Evolutionary conservation across 2,888 invertebrate genomes (phyloP).

Genomic region (Cheilosia scutellata): DNA sequence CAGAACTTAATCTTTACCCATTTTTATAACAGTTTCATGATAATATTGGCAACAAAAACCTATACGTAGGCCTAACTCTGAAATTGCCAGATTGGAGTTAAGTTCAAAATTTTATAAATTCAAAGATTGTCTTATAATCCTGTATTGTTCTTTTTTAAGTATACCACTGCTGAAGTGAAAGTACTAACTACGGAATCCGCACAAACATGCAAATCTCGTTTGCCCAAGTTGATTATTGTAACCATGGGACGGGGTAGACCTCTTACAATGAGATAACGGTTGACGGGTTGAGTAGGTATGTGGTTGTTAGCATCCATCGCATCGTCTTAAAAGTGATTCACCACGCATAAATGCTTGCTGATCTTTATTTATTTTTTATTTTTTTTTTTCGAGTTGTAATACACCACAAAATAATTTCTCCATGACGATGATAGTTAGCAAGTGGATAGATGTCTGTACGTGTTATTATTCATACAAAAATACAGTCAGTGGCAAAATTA

Average conservation of each 20-base stretch:
- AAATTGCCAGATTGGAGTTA: no score
- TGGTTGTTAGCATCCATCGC: conserved; percentile 13
- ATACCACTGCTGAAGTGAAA: conserved; percentile 25
- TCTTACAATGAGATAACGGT: conserved; percentile 11
- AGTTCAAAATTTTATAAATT: background rate
- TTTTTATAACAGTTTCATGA: no score
- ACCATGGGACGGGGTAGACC: conserved; percentile 11
- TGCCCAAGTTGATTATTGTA: conserved; percentile 7
- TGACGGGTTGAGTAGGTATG: conserved; percentile 6
- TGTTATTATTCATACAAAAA: no score
- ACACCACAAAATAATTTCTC: conserved; percentile 1
- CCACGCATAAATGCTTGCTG: conserved; percentile 1
- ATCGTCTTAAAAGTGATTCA: conserved; percentile 38
- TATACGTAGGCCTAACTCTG: no score
- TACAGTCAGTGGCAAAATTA: no score
- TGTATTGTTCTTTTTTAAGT: background rate
- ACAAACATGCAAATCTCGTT: conserved; percentile 17
- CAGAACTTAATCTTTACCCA: no score
- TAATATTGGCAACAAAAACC: no score
- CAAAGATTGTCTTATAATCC: background rate
- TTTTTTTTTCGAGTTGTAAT: background rate
- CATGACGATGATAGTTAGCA: conserved; percentile 5
- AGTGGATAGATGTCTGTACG: background rate
- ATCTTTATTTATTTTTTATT: conserved; percentile 10
- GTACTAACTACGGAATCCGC: background rate